These are phyloP conservation scores for Rhinolophus sinicus DNA, from an alignment of 2,113 vertebrate species.

Conservation along the genomic window DNA sequence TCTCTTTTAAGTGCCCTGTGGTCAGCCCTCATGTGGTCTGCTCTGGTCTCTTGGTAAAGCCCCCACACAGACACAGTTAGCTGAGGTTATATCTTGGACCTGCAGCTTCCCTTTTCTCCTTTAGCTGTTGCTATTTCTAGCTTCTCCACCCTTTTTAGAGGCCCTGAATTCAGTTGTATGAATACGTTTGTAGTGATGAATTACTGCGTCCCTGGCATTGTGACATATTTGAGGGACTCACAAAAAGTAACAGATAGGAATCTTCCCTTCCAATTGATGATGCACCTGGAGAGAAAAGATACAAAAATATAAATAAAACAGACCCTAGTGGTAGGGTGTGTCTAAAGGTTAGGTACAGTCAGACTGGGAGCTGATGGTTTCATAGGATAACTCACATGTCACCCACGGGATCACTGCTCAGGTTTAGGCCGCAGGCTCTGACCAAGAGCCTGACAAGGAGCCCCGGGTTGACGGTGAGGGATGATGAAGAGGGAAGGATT, in stretches of 20 bases:
- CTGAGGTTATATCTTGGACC: not conserved
- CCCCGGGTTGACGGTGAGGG: not conserved
- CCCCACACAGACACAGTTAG: not conserved
- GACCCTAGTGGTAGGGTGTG: not conserved
- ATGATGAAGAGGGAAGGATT: not conserved
- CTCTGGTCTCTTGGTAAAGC: slow-evolving; percentile 11
- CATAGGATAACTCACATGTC: not conserved
- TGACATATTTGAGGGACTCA: not conserved
- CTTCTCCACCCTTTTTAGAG: not conserved
- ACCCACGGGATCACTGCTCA: not conserved
- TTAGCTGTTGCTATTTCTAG: slow-evolving; percentile 18
- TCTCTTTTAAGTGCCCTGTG: not conserved
- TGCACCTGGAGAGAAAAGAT: not conserved
- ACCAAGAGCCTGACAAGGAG: not conserved
- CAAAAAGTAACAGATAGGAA: not conserved
- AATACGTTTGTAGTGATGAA: not conserved
- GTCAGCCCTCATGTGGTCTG: not conserved
- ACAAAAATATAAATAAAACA: not conserved
- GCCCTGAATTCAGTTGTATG: not conserved
- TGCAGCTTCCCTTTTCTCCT: slow-evolving; percentile 33
- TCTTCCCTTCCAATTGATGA: not conserved
- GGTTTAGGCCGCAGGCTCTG: not conserved
- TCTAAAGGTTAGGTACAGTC: not conserved
- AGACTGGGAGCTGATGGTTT: not conserved
- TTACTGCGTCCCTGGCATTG: not conserved